Conservation (phyloP, 2,888 invertebrate species). For the Rhogogaster chlorosoma region DNA sequence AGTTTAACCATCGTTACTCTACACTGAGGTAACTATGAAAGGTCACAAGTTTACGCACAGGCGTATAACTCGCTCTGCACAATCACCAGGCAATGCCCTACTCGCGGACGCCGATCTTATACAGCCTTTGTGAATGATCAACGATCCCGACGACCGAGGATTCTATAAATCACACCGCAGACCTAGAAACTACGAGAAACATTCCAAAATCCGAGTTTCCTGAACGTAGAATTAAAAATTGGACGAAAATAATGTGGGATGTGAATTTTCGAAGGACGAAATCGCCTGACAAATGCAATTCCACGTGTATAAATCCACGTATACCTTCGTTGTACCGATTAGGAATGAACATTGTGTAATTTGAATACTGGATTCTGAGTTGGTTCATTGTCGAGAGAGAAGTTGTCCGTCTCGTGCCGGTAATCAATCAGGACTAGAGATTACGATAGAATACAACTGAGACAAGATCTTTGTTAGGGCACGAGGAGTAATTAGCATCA, state of each 20-base stretch:
- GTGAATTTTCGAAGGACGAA: too few species aligned
- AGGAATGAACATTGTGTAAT: slow-evolving; percentile 4
- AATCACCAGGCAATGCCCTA: background rate
- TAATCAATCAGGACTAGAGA: slow-evolving; percentile 44
- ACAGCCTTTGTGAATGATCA: background rate
- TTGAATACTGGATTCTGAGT: slow-evolving; percentile 4
- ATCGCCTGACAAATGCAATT: background rate
- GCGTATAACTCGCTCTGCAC: slow-evolving; percentile 15
- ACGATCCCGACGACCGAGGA: background rate
- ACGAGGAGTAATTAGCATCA: slow-evolving; percentile 33
- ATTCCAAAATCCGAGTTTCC: background rate
- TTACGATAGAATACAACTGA: slow-evolving; percentile 10
- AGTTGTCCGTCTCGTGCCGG: slow-evolving; percentile 18
- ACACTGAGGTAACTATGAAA: slow-evolving; percentile 2
- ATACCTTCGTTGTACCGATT: background rate
- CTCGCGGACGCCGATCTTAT: background rate
- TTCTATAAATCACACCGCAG: background rate
- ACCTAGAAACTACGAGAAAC: background rate
- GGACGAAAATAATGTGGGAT: too few species aligned
- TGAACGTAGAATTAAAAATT: background rate
- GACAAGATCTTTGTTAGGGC: slow-evolving; percentile 33
- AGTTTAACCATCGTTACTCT: background rate
- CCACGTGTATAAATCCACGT: background rate
- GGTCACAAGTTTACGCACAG: slow-evolving; percentile 32
- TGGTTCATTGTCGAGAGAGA: slow-evolving; percentile 4